Evolutionary conservation across 1,140 invertebrate species (phyloP), one percentile per base, ranked within the genome.

Genomic region (Temnothorax nylanderi): DNA sequence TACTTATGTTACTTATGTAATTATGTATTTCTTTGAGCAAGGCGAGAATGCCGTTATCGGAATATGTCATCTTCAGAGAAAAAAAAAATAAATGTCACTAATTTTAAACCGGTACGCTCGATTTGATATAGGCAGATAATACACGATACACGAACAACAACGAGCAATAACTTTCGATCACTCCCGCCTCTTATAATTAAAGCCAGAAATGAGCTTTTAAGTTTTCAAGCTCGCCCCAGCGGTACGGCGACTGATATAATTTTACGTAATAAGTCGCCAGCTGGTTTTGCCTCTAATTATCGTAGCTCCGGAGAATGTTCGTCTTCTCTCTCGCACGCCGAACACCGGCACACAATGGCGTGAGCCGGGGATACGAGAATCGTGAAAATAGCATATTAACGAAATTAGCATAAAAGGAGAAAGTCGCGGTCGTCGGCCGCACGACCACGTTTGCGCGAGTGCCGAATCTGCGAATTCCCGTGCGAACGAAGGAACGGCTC

Each of bases 381-480:
- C 90, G 90, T 91, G 92, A 94, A 94, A 94, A 93, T 94, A 91
- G 93, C 92, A 85, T 93, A 93, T 94, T 94, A 94, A 93, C 92
- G 85, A 93, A 94, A 94, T 94, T 94, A 94, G 91, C 93, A 94
- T 94, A 94, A 94, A 91, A 94, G 88, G 93, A 93, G 93, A 94
- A 94, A 94, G 94, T 94, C 91, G 92, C 92, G 92, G 94, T 94
- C 92, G 89, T 90, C 92, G 93, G 92, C 93, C 92, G 90, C 85
- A 86, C 88, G 81, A 32, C 85, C 90, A 88, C 89, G 87, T 92
- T 92, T 88, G 72, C 90, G 89, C 92, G 86, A 93, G 64, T 86
- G 85, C 87, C 89, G 89, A 91, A 91, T 91, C 85, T 91, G 85
- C 76, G 75, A 89, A 87, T 91, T 81, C 81, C 62, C 75, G 44